Conservation (phyloP, 2,797 vertebrate species). For the Pantherophis vulpinus region DNA sequence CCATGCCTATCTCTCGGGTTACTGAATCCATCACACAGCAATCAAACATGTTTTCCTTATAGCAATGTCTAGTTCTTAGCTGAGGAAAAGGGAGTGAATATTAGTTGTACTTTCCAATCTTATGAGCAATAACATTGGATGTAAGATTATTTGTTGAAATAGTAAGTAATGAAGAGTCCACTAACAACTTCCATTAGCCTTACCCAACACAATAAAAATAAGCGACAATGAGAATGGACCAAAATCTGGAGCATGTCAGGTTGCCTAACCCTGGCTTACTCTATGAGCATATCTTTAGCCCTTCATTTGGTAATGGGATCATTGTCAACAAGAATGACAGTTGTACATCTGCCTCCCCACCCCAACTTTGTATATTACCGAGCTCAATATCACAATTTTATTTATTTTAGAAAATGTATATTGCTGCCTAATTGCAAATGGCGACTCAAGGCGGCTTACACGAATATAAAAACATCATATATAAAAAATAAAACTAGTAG, state of each 20-base stretch:
- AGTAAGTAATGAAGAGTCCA: background rate
- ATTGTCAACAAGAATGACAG: background rate
- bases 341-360: background rate
- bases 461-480: too few relatives aligned
- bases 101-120: background rate
- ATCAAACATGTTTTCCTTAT: background rate
- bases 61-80: background rate
- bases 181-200: background rate
- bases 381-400: background rate
- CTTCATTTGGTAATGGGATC: background rate
- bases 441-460: too few relatives aligned
- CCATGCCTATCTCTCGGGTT: background rate
- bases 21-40: background rate
- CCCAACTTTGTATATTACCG: background rate
- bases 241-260: background rate
- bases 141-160: background rate
- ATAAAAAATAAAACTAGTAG: too few relatives aligned
- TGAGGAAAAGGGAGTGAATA: background rate
- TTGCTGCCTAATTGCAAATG: too few relatives aligned
- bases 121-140: background rate
- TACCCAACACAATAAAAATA: background rate
- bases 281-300: background rate
- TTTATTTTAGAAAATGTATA: too few relatives aligned
- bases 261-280: background rate
- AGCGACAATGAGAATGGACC: background rate